Base-by-base conservation (phyloP, 2,888 invertebrate species). In the Palloptera scutellata region DNA sequence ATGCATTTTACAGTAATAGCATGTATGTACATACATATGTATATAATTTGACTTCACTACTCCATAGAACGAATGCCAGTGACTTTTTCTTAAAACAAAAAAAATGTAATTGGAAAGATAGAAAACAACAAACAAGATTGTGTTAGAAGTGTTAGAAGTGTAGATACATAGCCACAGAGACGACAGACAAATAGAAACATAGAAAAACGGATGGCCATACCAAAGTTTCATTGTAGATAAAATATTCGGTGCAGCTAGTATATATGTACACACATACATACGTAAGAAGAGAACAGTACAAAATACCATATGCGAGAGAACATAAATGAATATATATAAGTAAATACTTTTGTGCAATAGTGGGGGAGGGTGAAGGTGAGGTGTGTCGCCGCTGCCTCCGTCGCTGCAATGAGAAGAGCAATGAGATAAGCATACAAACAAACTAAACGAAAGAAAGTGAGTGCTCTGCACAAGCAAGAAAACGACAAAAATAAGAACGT, bases 61-160 rank as follows among this genome's bases (percentile, higher is more conserved):
- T 53, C 15, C 54, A 54, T 42, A 41, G 13, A 17, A 53, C 52
- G 19, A 20, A 61, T 11, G 60, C 42, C 11, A 58, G 54, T 60
- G 30, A 61, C 41, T 54, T 61, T 61, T 64, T 52, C 48, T 45
- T 40, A 51, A 64, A 64, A 61, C 43, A 63, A 53, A 55, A 58
- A 62, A 65, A 43, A 41, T 13, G 48, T 51, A 19, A 42, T 42
- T 65, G 10, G 62, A 67, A 67, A 30, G 3, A 30, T 30, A 30
- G 3, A 30, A 30, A 30, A 30, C 30, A 30, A 30, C 30, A 30
- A 30, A 2, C 30, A 30, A 30, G 3, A 30, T 30, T 2, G 30
- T 30, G n/a, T 30, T 48, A n/a, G 48, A 48, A 1, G 8, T 48
- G 15, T 48, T n/a, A 48, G 2, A 48, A 5, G 8, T 48, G 15